Percentiles rank a stretch among this genome's conserved stretches.
Conservation (phyloP, 2,113 vertebrate species). For the Donacobius atricapilla region DNA sequence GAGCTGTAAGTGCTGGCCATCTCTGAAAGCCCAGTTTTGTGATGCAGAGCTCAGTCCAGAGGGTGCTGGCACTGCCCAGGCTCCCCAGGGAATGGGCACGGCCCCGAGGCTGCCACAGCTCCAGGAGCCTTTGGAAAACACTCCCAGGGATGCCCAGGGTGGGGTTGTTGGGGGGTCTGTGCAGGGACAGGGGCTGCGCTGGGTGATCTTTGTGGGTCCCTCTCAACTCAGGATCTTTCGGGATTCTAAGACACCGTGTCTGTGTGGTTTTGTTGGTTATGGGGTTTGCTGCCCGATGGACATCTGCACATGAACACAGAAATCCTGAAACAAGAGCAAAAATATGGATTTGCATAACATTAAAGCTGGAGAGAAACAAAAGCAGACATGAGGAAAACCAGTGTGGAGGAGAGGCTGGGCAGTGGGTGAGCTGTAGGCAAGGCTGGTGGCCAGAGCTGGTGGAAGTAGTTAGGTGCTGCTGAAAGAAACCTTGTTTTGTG, state of each 20-base stretch:
- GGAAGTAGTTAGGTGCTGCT: not conserved
- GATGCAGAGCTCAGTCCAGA: not conserved
- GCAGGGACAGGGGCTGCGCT: fast-evolving
- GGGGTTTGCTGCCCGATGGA: not conserved
- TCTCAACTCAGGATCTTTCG: not conserved
- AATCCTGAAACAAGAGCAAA: not conserved
- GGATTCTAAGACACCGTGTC: not conserved
- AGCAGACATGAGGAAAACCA: not conserved
- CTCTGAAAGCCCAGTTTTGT: not conserved
- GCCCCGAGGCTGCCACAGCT: not conserved
- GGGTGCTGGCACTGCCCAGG: not conserved
- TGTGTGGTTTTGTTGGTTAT: not conserved
- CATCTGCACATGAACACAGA: not conserved
- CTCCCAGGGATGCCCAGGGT: not conserved
- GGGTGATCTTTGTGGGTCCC: fast-evolving
- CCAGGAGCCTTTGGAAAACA: not conserved
- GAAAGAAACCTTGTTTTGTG: slow-evolving; percentile 30
- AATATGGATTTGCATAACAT: not conserved
- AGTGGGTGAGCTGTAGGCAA: not conserved
- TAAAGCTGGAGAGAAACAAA: not conserved
- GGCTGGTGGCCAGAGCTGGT: not conserved
- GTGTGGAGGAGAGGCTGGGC: not conserved
- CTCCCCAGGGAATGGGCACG: not conserved
- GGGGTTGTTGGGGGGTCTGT: fast-evolving
- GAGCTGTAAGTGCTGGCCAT: not conserved